Conservation (phyloP, 2,888 invertebrate species). For the Caenorhabditis japonica region DNA sequence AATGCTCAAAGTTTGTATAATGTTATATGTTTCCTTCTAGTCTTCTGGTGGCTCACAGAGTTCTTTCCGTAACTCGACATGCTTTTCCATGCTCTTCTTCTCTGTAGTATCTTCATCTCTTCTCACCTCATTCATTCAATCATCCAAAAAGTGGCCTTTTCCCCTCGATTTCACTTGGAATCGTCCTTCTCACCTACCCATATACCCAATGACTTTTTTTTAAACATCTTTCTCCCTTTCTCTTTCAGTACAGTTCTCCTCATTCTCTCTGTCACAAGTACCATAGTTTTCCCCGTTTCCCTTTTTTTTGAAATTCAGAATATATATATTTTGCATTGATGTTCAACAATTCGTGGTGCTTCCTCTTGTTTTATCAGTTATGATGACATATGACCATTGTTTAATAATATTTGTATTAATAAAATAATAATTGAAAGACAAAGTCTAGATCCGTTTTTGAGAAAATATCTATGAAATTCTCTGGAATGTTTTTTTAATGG, state of each 20-base stretch:
- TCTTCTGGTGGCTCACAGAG: slow-evolving; percentile 36
- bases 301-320: slow-evolving; percentile 9
- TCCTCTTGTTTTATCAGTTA: slow-evolving; percentile 50
- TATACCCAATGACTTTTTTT: slow-evolving; percentile 5
- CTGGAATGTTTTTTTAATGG: too few relatives aligned
- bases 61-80: slow-evolving; percentile 39
- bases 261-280: slow-evolving; percentile 5
- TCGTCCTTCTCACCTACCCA: slow-evolving; percentile 17
- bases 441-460: too few relatives aligned
- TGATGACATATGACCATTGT: slow-evolving; percentile 48
- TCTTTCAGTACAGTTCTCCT: slow-evolving; percentile 16
- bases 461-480: too few relatives aligned
- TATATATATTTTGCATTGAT: slow-evolving; percentile 31
- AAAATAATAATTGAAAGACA: too few relatives aligned
- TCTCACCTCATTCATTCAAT: slow-evolving; percentile 3
- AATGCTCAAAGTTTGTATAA: slow-evolving; percentile 41
- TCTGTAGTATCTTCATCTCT: slow-evolving; percentile 12
- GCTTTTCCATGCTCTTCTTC: slow-evolving; percentile 12
- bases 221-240: slow-evolving; percentile 2
- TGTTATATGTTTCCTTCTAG: slow-evolving; percentile 5
- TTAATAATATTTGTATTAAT: slow-evolving; percentile 50
- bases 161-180: slow-evolving; percentile 44
- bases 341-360: slow-evolving; percentile 51
- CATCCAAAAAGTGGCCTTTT: slow-evolving; percentile 35
- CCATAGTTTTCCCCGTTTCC: slow-evolving; percentile 11